Base-by-base conservation (phyloP, 2,113 vertebrate species). In the Notiomystis cincta region DNA sequence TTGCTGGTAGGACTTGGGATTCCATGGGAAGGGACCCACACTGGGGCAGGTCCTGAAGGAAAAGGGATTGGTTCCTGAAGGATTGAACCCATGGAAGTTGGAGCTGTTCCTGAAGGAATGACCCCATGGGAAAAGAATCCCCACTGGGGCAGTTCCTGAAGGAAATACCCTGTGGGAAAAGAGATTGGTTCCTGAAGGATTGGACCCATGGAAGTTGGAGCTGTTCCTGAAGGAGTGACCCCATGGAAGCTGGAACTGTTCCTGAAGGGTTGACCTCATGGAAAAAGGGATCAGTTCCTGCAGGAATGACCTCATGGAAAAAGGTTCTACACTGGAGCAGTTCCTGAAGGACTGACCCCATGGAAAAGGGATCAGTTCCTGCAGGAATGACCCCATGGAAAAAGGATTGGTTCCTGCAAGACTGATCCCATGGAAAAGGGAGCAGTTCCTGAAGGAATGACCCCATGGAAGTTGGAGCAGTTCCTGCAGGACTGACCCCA, bases 51-150 rank as follows among this genome's bases (percentile, higher is more conserved):
- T 38, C 61, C 61, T 42, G 28, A 5, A 22, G 61, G 31, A 11
- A 44, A 69, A 15, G 4, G 69, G 64, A 22, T 2, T 12, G 25
- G 13, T 4, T 75, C 42, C 72, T 37, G 20, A 2, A 37, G 33
- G 21, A 58, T 1, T 58, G 42, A 25, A 15, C 62, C 62, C 42
- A 44, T 44, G 62, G 30, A 40, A 9, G 7, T n/a, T n/a, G 40
- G 44, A 17, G 0, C 35, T 16, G 4, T 6, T 70, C 47, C 28
- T 31, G 11, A 3, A 27, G 58, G 24, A n/a, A 0, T 42, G 30
- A 53, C 8, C 37, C 35, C 48, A 40, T 31, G 37, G 28, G 61
- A 16, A 19, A 20, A 14, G 9, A 15, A 30, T 40, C 40, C 40
- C 10, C 40, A 40, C 13, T 45, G 23, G 57, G 38, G 4, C 10